Base-by-base conservation (phyloP, 2,113 vertebrate genomes). In the Sphaerodactylus townsendi region DNA sequence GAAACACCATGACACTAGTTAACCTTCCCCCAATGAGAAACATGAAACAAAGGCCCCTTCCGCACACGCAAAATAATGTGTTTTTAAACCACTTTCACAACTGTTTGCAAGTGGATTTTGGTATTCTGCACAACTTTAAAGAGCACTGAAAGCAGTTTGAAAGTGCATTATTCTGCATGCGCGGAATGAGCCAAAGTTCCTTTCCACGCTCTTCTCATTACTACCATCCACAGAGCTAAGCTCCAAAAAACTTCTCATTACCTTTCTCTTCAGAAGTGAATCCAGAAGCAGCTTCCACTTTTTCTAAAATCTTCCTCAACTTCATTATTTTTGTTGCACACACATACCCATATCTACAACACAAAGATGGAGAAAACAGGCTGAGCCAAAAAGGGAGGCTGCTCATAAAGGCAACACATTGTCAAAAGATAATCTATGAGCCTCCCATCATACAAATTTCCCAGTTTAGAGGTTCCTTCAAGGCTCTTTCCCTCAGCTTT, bases 211-310 rank as follows among this genome's bases (percentile, higher is more conserved):
- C 53, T 84, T 86, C 15, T 0, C 13, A 25, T 4, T 44, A 59
- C 0, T 10, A 79, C 3, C 39, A 77, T 21, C 59, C 44, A 0
- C 1, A 79, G 66, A 56, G 76, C 21, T 25, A 44, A 50, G 81
- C 81, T 46, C 86, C 84, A 85, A 74, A 86, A 64, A n/a, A n/a
- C 41, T 1, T 72, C n/a, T 77, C 44, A 50, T 90, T 90, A 99
- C 98, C 98, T 97, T 99, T 99, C 92, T 99, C 98, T 93, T 99
- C 99, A 82, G 98, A 99, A n/a, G 99, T 99, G 93, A 99, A 99
- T 85, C 99, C 98, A 89, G 98, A 99, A 0, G 98, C 98, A 82
- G 98, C 98, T 90, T 99, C 98, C 85, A 99, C 98, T 94, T 99
- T 99, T 94, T 99, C 99, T 93, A 99, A 96, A 90, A 99, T 98